Evolutionary conservation across 2,797 vertebrate species (phyloP), one percentile per base, ranked within the genome.

Genomic region (Cryptoblepharus egeriae): DNA sequence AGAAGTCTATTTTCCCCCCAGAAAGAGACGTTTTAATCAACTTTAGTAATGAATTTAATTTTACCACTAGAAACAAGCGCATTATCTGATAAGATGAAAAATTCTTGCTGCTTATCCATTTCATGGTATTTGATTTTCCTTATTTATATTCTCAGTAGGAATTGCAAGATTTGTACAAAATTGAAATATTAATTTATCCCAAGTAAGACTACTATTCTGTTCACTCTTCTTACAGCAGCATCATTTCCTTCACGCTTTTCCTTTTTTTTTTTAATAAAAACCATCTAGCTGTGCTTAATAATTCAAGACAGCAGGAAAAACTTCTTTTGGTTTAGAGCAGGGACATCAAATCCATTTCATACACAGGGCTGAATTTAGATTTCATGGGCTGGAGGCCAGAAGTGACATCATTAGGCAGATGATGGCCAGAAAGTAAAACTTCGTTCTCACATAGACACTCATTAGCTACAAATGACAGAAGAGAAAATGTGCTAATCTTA

Each of bases 81-180:
- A 88, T 91, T 89, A 89, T 85, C 80, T 89, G 85, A 81, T 90
- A 89, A 88, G 55, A 89, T 5, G 49, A 87, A 83, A 64, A 83
- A 64, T 69, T 87, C 49, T 90, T 57, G 70, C 80, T 79, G 84
- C n/a, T 84, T 77, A 57, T 84, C 85, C 72, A 87, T 85, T 87
- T 87, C 64, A 85, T 88, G 73, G 75, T 83, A 85, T 86, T 92
- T 91, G 75, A 81, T 82, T 90, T 89, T 80, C 80, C 77, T 82
- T 90, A 83, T 87, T 92, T 89, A 83, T 85, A 79, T 81, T 89
- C 90, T 79, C 67, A 81, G 64, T 75, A 64, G 64, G 55, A 88
- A 90, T 82, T 81, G 80, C 72, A 45, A 39, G 18, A 71, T 11
- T 69, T 24, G 13, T 77, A 7, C 79, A 86, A 78, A 84, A 83